Percentiles rank a stretch among this genome's conserved stretches.
These are phyloP conservation scores for Drosophila auraria DNA, from an alignment of 1,140 invertebrate genomes.

Conservation along the genomic window DNA sequence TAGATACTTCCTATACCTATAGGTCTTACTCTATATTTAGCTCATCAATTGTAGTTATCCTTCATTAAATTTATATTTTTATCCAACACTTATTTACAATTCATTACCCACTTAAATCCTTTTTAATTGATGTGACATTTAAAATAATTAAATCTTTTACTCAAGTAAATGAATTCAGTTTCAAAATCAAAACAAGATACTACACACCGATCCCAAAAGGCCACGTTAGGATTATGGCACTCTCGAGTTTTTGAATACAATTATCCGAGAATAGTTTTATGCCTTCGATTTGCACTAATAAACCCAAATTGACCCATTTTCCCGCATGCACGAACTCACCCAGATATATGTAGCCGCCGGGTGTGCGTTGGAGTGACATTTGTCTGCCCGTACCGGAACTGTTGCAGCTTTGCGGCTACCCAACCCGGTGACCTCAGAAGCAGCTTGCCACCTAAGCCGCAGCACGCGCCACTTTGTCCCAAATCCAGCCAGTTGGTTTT, in stretches of 20 bases:
- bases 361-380: slow-evolving; percentile 47
- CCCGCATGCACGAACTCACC: slow-evolving; percentile 26
- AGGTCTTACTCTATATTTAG: background rate
- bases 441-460: slow-evolving; percentile 75
- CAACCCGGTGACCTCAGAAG: slow-evolving; percentile 67
- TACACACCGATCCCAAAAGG: background rate
- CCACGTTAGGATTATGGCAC: slow-evolving; percentile 4
- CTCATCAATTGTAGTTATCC: background rate
- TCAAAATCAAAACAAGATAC: background rate
- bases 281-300: slow-evolving; percentile 47
- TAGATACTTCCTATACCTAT: background rate
- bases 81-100: no score
- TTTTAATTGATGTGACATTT: no score
- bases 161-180: slow-evolving; percentile 4
- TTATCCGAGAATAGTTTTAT: slow-evolving; percentile 21
- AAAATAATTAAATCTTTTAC: background rate
- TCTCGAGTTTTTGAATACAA: slow-evolving; percentile 4
- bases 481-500: slow-evolving; percentile 73
- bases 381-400: slow-evolving; percentile 68
- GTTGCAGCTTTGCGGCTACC: slow-evolving; percentile 56
- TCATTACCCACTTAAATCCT: no score
- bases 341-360: slow-evolving; percentile 16
- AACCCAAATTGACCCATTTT: slow-evolving; percentile 48
- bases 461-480: slow-evolving; percentile 75
- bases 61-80: no score